These are phyloP conservation scores for Eueides isabella DNA, from an alignment of 1,140 invertebrate species.

Conservation along the genomic window DNA sequence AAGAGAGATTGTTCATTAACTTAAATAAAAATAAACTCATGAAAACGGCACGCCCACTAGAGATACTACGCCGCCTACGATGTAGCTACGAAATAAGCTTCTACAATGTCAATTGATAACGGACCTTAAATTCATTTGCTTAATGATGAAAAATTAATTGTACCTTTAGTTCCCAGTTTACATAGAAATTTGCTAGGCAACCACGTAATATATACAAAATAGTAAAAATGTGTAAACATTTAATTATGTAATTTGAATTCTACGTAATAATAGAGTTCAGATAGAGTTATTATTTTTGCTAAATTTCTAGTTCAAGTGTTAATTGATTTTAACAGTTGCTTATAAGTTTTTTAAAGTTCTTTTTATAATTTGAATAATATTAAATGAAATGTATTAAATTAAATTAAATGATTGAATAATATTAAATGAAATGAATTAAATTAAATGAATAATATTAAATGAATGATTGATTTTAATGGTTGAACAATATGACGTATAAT, in stretches of 20 bases:
- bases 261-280: background rate
- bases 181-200: constrained; percentile 37
- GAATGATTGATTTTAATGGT: too few relatives aligned
- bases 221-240: background rate
- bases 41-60: constrained; percentile 34
- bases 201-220: constrained; percentile 20
- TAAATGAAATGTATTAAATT: too few relatives aligned
- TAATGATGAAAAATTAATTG: constrained; percentile 20
- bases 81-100: constrained; percentile 19
- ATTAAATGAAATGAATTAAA: too few relatives aligned
- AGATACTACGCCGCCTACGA: constrained; percentile 26
- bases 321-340: too few relatives aligned
- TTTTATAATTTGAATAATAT: too few relatives aligned
- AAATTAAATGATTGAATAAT: too few relatives aligned
- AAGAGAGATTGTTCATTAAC: too few relatives aligned
- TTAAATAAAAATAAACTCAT: too few relatives aligned
- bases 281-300: background rate
- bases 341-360: too few relatives aligned
- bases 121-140: constrained; percentile 19
- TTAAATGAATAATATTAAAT: too few relatives aligned
- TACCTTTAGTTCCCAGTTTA: constrained; percentile 21
- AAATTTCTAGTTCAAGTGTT: too few relatives aligned
- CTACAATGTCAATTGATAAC: constrained; percentile 19
- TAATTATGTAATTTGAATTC: constrained; percentile 4
- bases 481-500: too few relatives aligned